Evolutionary conservation across 1,140 invertebrate species (phyloP).

Genomic region (Aphelinus atriplicis): DNA sequence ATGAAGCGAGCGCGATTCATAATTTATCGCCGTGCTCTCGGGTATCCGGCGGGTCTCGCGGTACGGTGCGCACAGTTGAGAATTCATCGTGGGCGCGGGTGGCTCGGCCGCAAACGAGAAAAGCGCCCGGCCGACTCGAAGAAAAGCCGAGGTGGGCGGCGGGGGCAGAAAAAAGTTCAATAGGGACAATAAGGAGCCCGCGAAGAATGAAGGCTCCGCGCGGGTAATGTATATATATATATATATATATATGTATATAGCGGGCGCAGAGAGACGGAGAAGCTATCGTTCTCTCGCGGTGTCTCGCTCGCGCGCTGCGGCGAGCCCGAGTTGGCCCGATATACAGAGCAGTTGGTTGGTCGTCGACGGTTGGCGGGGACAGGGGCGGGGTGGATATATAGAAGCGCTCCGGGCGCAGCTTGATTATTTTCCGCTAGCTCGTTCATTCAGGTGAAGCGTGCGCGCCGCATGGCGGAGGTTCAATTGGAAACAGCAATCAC

Average conservation of each 20-base stretch:
- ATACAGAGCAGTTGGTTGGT: neutral
- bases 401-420: constrained; percentile 62
- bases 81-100: no score
- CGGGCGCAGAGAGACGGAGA: constrained; percentile 31
- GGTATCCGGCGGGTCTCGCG: no score
- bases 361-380: constrained; percentile 35
- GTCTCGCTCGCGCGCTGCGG: neutral
- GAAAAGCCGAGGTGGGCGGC: no score
- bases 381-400: constrained; percentile 47
- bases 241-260: no score
- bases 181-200: constrained; percentile 11
- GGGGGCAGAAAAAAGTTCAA: neutral
- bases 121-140: neutral
- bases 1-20: no score
- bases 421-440: constrained; percentile 68
- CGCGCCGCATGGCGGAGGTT: constrained; percentile 56
- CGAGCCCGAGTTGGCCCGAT: constrained; percentile 9
- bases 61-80: no score
- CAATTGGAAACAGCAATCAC: constrained; percentile 69
- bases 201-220: constrained; percentile 14
- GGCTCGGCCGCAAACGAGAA: no score
- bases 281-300: neutral
- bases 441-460: constrained; percentile 65
- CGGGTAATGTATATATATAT: no score
- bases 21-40: no score